These are phyloP conservation scores for Boleophthalmus pectinirostris DNA, from an alignment of 2,113 vertebrate species.

Conservation along the genomic window DNA sequence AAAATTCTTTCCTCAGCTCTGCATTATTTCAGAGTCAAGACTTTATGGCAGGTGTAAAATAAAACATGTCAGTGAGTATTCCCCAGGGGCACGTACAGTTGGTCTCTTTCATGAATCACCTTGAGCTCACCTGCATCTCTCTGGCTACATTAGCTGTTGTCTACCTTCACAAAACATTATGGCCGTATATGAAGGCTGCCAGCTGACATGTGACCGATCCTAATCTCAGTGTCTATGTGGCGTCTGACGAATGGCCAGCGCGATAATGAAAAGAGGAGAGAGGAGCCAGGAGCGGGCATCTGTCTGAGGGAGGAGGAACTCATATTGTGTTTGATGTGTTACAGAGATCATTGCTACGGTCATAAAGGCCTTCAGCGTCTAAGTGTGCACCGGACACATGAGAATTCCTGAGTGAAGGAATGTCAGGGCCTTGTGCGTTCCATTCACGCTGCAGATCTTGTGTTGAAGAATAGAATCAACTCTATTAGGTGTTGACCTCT, in stretches of 20 bases:
- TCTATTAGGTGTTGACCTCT: no score
- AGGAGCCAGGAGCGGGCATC: conserved; percentile 22
- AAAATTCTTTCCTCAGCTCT: background rate
- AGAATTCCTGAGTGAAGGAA: conserved; percentile 37
- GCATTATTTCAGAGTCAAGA: background rate
- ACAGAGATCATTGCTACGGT: conserved; percentile 36
- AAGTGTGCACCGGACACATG: conserved; percentile 39
- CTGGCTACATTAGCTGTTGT: conserved; percentile 24
- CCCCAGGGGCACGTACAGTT: background rate
- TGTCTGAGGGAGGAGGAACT: conserved; percentile 13
- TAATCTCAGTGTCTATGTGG: conserved; percentile 40
- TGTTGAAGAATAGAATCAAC: no score
- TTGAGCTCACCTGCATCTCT: conserved; percentile 31
- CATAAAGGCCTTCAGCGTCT: conserved; percentile 25
- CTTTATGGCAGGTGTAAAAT: background rate
- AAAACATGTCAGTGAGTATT: background rate
- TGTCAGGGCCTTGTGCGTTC: no score
- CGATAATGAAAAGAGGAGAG: conserved; percentile 53
- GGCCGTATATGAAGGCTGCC: conserved; percentile 36
- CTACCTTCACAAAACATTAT: conserved; percentile 33
- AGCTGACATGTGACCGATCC: conserved; percentile 55
- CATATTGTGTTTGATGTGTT: conserved; percentile 52
- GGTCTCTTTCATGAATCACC: conserved; percentile 17
- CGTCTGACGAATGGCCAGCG: conserved; percentile 38
- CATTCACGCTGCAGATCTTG: no score